Base-by-base conservation (phyloP, 1,140 invertebrate species). In the Goniozus legneri region DNA sequence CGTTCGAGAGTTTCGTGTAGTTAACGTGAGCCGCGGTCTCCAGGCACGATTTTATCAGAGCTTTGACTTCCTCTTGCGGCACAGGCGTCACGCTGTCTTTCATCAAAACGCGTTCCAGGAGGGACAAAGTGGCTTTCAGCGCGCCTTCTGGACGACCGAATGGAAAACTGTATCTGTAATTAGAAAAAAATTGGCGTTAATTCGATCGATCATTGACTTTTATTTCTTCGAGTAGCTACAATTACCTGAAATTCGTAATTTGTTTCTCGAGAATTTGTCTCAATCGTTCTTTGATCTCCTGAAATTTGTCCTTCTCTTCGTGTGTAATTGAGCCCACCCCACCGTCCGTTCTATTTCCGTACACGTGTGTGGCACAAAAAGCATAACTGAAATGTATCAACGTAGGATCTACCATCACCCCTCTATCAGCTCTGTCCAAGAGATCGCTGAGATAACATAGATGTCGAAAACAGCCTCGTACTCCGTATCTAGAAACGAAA, bases 81-180 rank as follows among this genome's bases (percentile, higher is more conserved):
- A 97, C 95, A n/a, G 95, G 94, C 3, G 95, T 97, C 2, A 94
- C 92, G 46, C 96, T 92, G 70, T 99, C 97, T 72, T 99, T 99
- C 96, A 98, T 98, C 46, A 99, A 72, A 8, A 99, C 96, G 54
- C 95, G 82, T 80, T 99, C 97, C 41, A 99, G 71, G 21, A 99
- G 79, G 3, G 95, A 97, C 41, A 99, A 74, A 6, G 96, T 98
- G 15, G 94, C 89, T 84, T 98, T 99, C 42, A 99, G 75, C 19
- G 95, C 88, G 30, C 96, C 96, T 77, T 99, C 97, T 14, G 97
- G 97, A 59, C 97, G 81, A 37, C 97, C 97, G 77, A 99, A 99
- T 35, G 97, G 97, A 79, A 98, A 99, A 71, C 93, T 94, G 69
- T 92, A 98, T 77, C 93, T 89, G 20, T 35, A 27, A 24, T 16